A percentile compares a stretch with the other conserved stretches of the same genome.
phyloP scores from a whole-genome alignment of 2,888 invertebrate genomes.

The Choristoneura rosaceana region DNA sequence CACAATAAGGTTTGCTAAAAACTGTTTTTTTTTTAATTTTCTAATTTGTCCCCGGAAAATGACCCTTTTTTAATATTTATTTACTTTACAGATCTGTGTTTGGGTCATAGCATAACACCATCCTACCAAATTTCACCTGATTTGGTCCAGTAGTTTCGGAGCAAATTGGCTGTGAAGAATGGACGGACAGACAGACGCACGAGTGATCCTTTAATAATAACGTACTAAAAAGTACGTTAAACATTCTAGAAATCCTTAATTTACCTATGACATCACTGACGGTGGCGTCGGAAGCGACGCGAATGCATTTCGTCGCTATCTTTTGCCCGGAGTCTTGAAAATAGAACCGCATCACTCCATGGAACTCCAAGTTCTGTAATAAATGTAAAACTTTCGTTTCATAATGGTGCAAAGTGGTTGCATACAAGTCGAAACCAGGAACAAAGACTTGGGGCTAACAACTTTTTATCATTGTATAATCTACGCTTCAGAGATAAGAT shows the following conservation, averaged over 20 bases:
- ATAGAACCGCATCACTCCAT: conserved; percentile 99
- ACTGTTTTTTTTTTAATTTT: too few relatives aligned
- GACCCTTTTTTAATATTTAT: too few relatives aligned
- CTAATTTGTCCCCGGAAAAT: too few relatives aligned
- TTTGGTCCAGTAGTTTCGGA: too few relatives aligned
- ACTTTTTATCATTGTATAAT: conserved; percentile 35
- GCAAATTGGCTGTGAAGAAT: too few relatives aligned
- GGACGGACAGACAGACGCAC: too few relatives aligned
- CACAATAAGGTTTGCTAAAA: too few relatives aligned
- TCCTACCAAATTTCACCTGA: too few relatives aligned
- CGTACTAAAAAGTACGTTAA: too few relatives aligned
- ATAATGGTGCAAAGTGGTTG: not conserved
- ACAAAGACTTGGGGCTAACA: conserved; percentile 33
- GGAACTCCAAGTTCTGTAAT: conserved; percentile 97
- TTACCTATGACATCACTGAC: conserved; percentile 97
- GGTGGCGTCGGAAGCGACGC: conserved; percentile 98
- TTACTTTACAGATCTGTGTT: too few relatives aligned
- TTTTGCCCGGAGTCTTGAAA: conserved; percentile 99
- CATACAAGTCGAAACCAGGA: conserved; percentile 9
- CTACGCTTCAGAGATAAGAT: conserved; percentile 36
- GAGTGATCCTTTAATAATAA: too few relatives aligned
- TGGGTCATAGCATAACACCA: too few relatives aligned
- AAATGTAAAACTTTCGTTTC: conserved; percentile 9
- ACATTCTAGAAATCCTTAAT: not conserved
- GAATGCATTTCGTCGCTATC: conserved; percentile 99